Percentiles rank a stretch among this genome's conserved stretches.
phyloP scores from a whole-genome alignment of 2,888 invertebrate species.

The Megastigmus dorsalis region DNA sequence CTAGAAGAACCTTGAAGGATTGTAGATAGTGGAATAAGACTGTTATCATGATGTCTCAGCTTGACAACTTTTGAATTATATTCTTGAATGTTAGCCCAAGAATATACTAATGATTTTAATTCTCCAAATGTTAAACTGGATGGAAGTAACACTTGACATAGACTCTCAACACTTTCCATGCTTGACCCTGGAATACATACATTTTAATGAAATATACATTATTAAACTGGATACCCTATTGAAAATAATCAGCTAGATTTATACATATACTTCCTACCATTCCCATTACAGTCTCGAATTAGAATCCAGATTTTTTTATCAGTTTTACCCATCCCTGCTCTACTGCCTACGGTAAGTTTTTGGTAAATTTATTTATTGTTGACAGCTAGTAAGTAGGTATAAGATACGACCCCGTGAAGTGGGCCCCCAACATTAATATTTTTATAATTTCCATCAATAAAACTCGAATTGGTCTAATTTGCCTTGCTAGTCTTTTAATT shows the following conservation, averaged over 20 bases:
- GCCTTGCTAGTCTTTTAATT: too few species aligned
- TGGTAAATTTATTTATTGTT: too few species aligned
- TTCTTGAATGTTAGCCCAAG: conserved; percentile 62
- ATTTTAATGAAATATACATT: too few species aligned
- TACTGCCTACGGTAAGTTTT: too few species aligned
- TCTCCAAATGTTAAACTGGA: conserved; percentile 62
- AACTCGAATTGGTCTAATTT: too few species aligned
- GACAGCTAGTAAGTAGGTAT: too few species aligned
- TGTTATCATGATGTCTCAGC: conserved; percentile 73
- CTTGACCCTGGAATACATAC: conserved; percentile 59
- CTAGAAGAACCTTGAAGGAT: conserved; percentile 69
- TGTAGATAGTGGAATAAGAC: conserved; percentile 74
- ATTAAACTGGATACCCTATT: neutral
- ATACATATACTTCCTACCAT: too few species aligned
- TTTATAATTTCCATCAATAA: too few species aligned
- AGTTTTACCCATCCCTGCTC: conserved; percentile 29
- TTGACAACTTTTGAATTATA: conserved; percentile 74
- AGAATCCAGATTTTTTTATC: conserved; percentile 26
- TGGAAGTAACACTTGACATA: conserved; percentile 61
- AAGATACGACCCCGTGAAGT: too few species aligned
- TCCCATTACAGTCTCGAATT: conserved; percentile 5
- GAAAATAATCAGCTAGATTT: neutral
- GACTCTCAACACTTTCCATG: conserved; percentile 57
- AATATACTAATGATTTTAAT: conserved; percentile 61
- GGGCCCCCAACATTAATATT: too few species aligned